These are phyloP conservation scores for Gymnorhina tibicen DNA, from an alignment of 2,113 vertebrate species.

Conservation along the genomic window DNA sequence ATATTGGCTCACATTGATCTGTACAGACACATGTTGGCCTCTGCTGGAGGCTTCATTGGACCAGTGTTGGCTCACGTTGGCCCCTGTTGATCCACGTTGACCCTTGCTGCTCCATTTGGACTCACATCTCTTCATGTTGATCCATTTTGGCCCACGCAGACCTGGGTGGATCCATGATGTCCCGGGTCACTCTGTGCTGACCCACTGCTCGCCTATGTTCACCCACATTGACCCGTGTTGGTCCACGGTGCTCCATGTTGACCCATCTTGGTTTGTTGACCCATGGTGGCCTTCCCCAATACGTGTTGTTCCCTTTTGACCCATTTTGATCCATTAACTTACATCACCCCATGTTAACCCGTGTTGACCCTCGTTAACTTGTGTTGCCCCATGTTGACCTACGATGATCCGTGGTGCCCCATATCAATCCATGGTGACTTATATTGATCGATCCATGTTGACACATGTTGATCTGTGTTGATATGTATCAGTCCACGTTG, in stretches of 20 bases:
- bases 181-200: background rate
- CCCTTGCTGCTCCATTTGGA: background rate
- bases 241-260: background rate
- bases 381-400: background rate
- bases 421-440: background rate
- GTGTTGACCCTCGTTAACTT: background rate
- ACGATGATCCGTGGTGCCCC: background rate
- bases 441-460: too few species aligned
- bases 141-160: background rate
- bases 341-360: too few species aligned
- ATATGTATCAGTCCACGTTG: too few species aligned
- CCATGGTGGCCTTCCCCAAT: background rate
- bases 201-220: background rate
- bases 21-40: background rate
- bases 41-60: background rate
- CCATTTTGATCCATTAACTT: background rate
- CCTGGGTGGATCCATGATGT: background rate
- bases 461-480: background rate
- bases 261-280: background rate
- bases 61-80: accelerated
- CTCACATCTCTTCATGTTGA: background rate
- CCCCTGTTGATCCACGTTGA: background rate
- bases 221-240: background rate
- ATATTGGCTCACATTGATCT: accelerated
- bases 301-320: background rate